Conservation (phyloP, 1,140 invertebrate species). For the Heliconius nattereri region DNA sequence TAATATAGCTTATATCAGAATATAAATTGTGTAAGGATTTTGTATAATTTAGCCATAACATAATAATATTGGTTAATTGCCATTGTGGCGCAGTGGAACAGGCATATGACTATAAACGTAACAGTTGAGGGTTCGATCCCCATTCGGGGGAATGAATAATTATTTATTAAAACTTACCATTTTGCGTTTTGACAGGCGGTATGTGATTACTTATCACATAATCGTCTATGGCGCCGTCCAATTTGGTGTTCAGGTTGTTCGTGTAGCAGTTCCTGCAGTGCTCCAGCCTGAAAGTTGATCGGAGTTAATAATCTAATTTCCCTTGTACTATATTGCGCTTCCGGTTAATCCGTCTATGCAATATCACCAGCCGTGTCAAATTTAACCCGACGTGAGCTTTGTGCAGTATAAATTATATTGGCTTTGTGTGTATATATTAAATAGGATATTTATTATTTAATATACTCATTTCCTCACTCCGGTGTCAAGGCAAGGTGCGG, state of each 20-base stretch:
- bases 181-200: constrained; percentile 70
- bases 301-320: constrained; percentile 25
- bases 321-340: constrained; percentile 4
- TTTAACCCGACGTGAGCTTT: background rate
- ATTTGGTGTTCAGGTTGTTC: constrained; percentile 78
- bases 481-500: no score
- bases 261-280: constrained; percentile 83
- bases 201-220: constrained; percentile 78
- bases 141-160: no score
- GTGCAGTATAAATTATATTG: background rate
- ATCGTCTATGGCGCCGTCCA: constrained; percentile 74
- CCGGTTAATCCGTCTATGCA: background rate
- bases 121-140: no score
- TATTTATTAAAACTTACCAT: constrained; percentile 53
- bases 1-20: no score
- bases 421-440: no score
- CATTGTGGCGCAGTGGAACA: no score
- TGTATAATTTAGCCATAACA: no score
- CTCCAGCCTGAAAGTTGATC: constrained; percentile 76
- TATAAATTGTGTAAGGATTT: no score
- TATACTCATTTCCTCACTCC: no score
- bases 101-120: no score
- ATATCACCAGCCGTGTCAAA: background rate
- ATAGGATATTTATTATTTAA: no score
- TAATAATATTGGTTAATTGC: no score